Evolutionary conservation across 2,888 invertebrate species (phyloP), one percentile per base, ranked within the genome.

Genomic region (Lysandra coridon): DNA sequence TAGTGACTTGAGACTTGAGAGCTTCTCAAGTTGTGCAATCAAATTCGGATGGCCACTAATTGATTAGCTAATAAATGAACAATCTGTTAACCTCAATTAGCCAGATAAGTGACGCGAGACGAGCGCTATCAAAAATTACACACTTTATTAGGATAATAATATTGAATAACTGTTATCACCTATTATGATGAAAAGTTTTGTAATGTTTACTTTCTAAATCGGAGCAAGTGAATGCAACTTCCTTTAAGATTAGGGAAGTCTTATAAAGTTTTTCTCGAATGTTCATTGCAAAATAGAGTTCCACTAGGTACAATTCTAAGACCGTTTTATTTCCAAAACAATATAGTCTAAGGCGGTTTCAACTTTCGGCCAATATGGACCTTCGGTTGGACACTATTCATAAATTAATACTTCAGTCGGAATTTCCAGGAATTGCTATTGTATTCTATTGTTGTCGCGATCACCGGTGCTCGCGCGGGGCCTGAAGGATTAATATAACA

Each of bases 121-220:
- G 57, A 37, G 53, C 23, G 57, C 33, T 79, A 79, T 79, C 79
- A 60, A 57, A 79, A 60, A 57, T 23, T 60, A 79, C 79, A 79
- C 74, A 74, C 49, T 78, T 78, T 79, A 79, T 79, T 79, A 75
- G 79, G 23, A 74, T 79, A 49, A 76, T 53, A 33, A 76, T 53
- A 76, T 76, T 76, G 76, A 76, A 76, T 79, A 10, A 44, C 74
- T 40, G 74, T 79, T 79, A 79, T 79, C 79, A 44, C 6, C 23
- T 23, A 60, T 74, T 73, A 74, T 74, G 73, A 30, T 62, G 60
- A 74, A 37, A 57, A 73, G 62, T 79, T 74, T 79, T 75, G 79
- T 74, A 79, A 79, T 79, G 62, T 74, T 79, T 79, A 44, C 74
- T 7, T 30, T 30, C 40, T 14, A 75, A 60, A 79, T 53, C 57